Percentiles rank a stretch among this genome's conserved stretches.
Conservation (phyloP, 2,888 invertebrate genomes). For the Dryobotodes eremita region DNA sequence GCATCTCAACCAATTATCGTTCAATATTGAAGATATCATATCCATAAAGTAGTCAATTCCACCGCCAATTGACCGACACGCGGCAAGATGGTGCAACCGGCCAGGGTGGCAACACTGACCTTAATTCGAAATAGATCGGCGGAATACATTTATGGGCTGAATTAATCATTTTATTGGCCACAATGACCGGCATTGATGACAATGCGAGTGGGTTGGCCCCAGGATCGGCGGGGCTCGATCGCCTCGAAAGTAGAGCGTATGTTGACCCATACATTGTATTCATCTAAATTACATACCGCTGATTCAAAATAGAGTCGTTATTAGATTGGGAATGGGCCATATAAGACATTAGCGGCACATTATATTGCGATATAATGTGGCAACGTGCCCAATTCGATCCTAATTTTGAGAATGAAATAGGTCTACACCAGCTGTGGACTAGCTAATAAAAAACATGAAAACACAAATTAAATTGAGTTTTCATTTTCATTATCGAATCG, state of each 20-base stretch:
- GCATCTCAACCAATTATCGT: conserved; percentile 65
- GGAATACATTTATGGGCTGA: conserved; percentile 83
- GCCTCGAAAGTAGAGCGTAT: conserved; percentile 79
- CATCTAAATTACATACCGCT: conserved; percentile 38
- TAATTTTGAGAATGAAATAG: conserved; percentile 41
- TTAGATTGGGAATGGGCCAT: conserved; percentile 57
- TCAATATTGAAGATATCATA: conserved; percentile 72
- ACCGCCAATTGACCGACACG: conserved; percentile 73
- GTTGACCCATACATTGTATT: conserved; percentile 75
- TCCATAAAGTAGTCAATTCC: conserved; percentile 78
- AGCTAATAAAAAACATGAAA: conserved; percentile 35
- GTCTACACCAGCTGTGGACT: conserved; percentile 31
- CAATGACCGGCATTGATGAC: conserved; percentile 80
- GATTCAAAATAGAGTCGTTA: conserved; percentile 57
- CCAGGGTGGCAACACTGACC: conserved; percentile 78
- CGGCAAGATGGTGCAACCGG: conserved; percentile 74
- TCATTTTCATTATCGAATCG: conserved; percentile 32
- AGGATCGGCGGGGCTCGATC: conserved; percentile 69
- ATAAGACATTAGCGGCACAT: conserved; percentile 48
- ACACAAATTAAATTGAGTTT: conserved; percentile 23
- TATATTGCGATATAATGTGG: conserved; percentile 46
- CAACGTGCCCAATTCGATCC: conserved; percentile 39
- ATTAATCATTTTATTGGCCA: conserved; percentile 88
- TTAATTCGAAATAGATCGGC: conserved; percentile 87
- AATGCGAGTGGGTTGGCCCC: conserved; percentile 78